Conservation (phyloP, 2,113 vertebrate species). For the Coryphaenoides rupestris region DNA sequence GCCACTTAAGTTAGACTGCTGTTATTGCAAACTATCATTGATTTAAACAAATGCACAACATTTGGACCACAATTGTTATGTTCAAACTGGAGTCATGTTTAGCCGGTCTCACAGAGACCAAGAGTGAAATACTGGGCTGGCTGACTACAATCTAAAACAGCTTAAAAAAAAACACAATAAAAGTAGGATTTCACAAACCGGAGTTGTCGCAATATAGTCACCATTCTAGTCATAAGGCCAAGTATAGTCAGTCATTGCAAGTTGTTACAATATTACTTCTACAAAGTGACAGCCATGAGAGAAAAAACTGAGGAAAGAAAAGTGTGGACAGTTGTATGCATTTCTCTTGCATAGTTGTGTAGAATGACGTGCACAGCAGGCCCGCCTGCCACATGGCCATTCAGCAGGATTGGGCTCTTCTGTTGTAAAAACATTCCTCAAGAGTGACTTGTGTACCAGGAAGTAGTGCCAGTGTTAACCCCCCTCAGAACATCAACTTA, state of each 20-base stretch:
- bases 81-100: conserved; percentile 94
- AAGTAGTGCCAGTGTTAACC: too few species aligned
- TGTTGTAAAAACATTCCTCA: neutral
- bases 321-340: conserved; percentile 59
- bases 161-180: conserved; percentile 85
- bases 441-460: too few species aligned
- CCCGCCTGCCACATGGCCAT: conserved; percentile 50
- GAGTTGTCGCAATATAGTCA: conserved; percentile 46
- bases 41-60: conserved; percentile 99
- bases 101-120: conserved; percentile 99
- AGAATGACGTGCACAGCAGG: conserved; percentile 58
- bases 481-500: too few species aligned
- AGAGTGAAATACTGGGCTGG: conserved; percentile 96
- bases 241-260: conserved; percentile 66
- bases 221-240: conserved; percentile 72
- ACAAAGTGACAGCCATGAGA: conserved; percentile 50
- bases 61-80: conserved; percentile 93
- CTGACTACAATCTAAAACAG: conserved; percentile 94
- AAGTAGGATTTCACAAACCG: conserved; percentile 85
- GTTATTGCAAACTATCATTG: conserved; percentile 99
- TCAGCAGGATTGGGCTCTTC: conserved; percentile 27
- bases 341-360: conserved; percentile 80
- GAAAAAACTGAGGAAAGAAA: conserved; percentile 23
- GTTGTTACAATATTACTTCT: conserved; percentile 53
- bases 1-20: conserved; percentile 82